Conservation (phyloP, 2,888 invertebrate species). For the Drosophila flavopinicola region DNA sequence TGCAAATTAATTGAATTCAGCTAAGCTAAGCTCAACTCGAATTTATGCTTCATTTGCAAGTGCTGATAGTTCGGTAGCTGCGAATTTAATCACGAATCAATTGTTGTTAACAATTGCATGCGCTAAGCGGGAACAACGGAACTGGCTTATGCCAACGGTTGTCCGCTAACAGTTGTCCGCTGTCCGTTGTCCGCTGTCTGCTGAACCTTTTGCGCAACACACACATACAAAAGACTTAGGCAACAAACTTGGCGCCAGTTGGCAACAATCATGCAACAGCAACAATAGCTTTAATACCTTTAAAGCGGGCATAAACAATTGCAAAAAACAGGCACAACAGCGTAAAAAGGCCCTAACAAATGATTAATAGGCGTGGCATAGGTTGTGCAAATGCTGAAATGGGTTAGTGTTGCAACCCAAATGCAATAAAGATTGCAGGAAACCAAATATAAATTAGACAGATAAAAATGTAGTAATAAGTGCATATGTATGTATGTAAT, state of each 20-base stretch:
- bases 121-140: slow-evolving; percentile 37
- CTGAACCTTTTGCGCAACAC: slow-evolving; percentile 62
- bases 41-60: slow-evolving; percentile 68
- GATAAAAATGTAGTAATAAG: too few species aligned
- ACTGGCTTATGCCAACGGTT: slow-evolving; percentile 22
- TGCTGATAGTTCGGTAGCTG: slow-evolving; percentile 70
- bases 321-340: slow-evolving; percentile 13
- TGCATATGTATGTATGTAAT: too few species aligned
- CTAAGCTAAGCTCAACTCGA: slow-evolving; percentile 16
- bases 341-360: slow-evolving; percentile 21
- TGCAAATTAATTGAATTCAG: slow-evolving; percentile 26
- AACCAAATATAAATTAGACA: not conserved
- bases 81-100: slow-evolving; percentile 54
- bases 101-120: slow-evolving; percentile 25
- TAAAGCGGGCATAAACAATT: slow-evolving; percentile 27
- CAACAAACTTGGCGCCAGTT: slow-evolving; percentile 77
- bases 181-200: not conserved
- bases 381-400: slow-evolving; percentile 47
- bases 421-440: slow-evolving; percentile 3
- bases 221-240: slow-evolving; percentile 73
- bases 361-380: slow-evolving; percentile 43
- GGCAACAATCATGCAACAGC: slow-evolving; percentile 64
- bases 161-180: slow-evolving; percentile 25
- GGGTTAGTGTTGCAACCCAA: slow-evolving; percentile 57
- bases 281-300: slow-evolving; percentile 23